phyloP scores from a whole-genome alignment of 2,888 invertebrate species.

The Zaprionus lineosus region DNA sequence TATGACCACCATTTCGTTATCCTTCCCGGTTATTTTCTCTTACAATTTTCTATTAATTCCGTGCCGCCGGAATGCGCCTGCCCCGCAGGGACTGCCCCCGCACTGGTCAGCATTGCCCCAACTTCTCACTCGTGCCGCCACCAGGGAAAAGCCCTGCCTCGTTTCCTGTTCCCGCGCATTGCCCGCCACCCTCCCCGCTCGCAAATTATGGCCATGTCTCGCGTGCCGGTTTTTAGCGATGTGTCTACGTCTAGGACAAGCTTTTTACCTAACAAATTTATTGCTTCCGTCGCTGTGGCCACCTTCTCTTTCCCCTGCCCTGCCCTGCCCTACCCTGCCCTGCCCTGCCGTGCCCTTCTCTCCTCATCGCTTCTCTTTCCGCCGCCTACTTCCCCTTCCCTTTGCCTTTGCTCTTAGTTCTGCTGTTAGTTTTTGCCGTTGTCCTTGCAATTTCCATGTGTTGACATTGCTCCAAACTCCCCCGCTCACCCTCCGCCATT shows the following conservation, averaged over 20 bases:
- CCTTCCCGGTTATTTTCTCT: conserved; percentile 5
- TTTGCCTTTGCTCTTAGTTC: background rate
- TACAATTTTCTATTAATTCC: conserved; percentile 50
- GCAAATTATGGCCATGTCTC: conserved; percentile 63
- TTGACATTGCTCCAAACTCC: conserved; percentile 61
- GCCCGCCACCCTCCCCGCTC: background rate
- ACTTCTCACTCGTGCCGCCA: too few species aligned
- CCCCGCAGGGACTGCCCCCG: conserved; percentile 44
- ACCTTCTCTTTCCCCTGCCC: conserved; percentile 1
- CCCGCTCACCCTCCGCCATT: background rate
- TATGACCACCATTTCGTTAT: conserved; percentile 27
- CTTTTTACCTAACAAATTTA: conserved; percentile 75
- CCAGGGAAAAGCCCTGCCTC: background rate
- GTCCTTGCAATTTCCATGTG: conserved; percentile 74
- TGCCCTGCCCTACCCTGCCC: background rate
- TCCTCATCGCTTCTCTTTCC: too few species aligned
- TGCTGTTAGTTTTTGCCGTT: conserved; percentile 48
- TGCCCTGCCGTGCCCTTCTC: background rate
- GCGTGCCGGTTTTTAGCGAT: conserved; percentile 52
- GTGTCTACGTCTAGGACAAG: conserved; percentile 70
- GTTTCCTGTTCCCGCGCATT: conserved; percentile 3
- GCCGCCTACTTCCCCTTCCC: background rate
- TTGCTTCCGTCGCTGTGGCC: conserved; percentile 59
- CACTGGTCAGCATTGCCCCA: too few species aligned
- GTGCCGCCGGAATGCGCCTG: conserved; percentile 47